These are phyloP conservation scores for Ceuthmochares aereus DNA, from an alignment of 2,113 vertebrate species.

Conservation along the genomic window DNA sequence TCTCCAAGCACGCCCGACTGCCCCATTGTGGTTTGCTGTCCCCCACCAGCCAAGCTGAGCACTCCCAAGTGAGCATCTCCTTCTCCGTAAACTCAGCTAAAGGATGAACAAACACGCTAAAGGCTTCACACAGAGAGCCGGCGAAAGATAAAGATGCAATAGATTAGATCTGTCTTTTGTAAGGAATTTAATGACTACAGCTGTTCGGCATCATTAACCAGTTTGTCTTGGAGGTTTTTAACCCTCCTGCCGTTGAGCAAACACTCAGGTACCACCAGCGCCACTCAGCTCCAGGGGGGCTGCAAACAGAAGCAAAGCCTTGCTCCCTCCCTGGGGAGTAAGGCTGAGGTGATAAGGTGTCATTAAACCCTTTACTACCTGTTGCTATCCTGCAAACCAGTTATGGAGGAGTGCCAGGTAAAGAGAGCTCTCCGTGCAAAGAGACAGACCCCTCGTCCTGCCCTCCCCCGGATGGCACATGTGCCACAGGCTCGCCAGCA, in stretches of 20 bases:
- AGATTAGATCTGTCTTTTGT: neutral
- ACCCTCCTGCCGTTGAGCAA: fast-evolving
- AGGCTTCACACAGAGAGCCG: neutral
- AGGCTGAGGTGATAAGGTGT: neutral
- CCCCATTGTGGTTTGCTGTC: fast-evolving
- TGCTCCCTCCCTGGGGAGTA: fast-evolving
- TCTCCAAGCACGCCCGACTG: fast-evolving
- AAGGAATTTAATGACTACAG: neutral
- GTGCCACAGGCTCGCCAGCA: too few species aligned
- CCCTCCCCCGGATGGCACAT: neutral
- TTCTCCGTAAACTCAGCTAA: neutral
- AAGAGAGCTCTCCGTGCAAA: neutral
- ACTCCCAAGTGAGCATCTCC: neutral
- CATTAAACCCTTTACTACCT: neutral
- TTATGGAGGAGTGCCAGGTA: neutral
- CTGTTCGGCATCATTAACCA: neutral
- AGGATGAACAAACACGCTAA: neutral
- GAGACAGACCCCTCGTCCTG: neutral
- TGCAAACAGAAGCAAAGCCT: neutral
- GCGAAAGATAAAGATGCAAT: neutral
- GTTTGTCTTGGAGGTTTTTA: neutral
- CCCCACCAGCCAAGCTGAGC: neutral
- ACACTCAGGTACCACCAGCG: fast-evolving
- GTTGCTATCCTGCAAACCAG: neutral
- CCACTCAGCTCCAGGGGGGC: fast-evolving